Evolutionary conservation across 2,797 vertebrate genomes (phyloP).

Genomic region (Sebastiscus albofasciatus): DNA sequence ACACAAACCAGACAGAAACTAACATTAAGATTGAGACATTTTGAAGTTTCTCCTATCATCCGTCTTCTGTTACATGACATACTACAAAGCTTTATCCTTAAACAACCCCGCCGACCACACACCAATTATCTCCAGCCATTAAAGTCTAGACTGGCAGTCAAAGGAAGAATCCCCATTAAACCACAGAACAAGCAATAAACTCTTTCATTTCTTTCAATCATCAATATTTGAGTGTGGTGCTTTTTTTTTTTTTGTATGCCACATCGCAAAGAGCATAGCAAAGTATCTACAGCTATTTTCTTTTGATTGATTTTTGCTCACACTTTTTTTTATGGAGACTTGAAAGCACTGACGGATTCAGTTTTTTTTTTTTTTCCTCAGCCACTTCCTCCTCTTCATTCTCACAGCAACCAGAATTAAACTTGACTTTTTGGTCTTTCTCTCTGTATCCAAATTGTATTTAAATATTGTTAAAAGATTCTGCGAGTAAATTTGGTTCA

Average conservation of each 20-base stretch:
- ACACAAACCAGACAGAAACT: not conserved
- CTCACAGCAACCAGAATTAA: not conserved
- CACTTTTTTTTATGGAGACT: not conserved
- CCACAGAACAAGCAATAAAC: not conserved
- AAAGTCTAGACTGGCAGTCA: not conserved
- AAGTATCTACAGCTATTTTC: not conserved
- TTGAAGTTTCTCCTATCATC: not conserved
- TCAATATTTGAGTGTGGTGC: not conserved
- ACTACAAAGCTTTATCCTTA: not conserved
- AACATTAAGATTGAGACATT: not conserved
- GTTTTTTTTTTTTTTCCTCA: not conserved
- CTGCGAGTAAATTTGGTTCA: not conserved
- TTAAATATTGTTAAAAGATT: not conserved
- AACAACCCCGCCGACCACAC: not conserved
- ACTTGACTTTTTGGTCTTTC: not conserved
- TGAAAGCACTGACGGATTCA: not conserved
- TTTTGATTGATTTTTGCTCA: not conserved
- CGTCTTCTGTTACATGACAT: not conserved
- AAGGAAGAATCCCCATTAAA: not conserved
- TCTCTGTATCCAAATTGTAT: not conserved
- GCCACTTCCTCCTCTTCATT: not conserved
- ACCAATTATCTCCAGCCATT: slow-evolving; percentile 15
- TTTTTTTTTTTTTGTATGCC: not conserved
- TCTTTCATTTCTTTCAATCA: not conserved
- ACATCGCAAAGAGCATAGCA: not conserved